These are phyloP conservation scores for Bombus confusus DNA, from an alignment of 1,140 invertebrate species.

Conservation along the genomic window DNA sequence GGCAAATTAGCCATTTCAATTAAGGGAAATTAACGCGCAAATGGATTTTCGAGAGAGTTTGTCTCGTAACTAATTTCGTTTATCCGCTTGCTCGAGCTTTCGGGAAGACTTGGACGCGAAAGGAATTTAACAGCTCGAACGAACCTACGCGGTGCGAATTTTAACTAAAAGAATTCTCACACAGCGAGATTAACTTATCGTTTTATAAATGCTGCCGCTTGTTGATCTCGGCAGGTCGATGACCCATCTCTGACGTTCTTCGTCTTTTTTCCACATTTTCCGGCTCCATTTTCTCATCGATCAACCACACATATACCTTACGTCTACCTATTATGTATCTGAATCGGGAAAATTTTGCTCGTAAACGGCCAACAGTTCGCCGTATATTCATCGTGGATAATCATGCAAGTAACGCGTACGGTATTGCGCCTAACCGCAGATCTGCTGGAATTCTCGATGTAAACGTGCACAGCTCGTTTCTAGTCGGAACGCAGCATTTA, in stretches of 20 bases:
- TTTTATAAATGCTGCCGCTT: slow-evolving; percentile 29
- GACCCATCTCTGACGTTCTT: not conserved
- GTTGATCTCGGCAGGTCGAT: slow-evolving; percentile 32
- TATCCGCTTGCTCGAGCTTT: not conserved
- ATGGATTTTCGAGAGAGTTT: not conserved
- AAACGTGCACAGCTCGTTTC: slow-evolving; percentile 17
- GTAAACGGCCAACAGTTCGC: not conserved
- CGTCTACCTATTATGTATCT: no score
- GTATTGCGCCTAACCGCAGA: slow-evolving; percentile 22
- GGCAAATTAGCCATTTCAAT: not conserved
- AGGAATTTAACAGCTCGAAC: not conserved
- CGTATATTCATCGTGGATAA: not conserved
- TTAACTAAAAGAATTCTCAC: slow-evolving; percentile 11
- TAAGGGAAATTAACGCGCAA: not conserved
- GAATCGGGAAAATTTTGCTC: not conserved
- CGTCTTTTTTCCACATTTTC: not conserved
- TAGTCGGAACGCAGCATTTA: slow-evolving; percentile 5
- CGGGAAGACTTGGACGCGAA: not conserved
- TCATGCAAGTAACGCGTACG: not conserved
- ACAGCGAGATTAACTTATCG: slow-evolving; percentile 42
- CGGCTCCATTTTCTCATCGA: slow-evolving; percentile 7
- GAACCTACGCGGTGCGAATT: not conserved
- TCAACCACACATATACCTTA: no score
- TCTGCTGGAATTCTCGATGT: not conserved
- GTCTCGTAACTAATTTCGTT: not conserved